A percentile compares a stretch with the other conserved stretches of the same genome.
phyloP scores from a whole-genome alignment of 1,140 invertebrate genomes.

The Penaeus indicus region DNA sequence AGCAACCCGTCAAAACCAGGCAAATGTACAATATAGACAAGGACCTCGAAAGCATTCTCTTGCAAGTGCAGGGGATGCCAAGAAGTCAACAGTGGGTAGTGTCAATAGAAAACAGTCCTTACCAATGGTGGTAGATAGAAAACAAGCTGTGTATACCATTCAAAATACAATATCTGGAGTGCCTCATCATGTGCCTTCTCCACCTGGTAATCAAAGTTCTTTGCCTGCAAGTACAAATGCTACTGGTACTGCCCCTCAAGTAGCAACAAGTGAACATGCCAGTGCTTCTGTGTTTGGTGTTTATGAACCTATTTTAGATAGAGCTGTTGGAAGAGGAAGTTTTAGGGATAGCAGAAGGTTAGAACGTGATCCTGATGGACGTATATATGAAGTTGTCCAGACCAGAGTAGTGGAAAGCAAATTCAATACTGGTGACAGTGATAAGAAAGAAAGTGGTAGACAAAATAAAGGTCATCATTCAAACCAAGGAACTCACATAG shows the following conservation, averaged over 20 bases:
- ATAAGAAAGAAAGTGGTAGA: constrained; percentile 26
- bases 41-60: constrained; percentile 51
- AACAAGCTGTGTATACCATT: constrained; percentile 64
- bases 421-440: constrained; percentile 36
- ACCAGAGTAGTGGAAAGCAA: constrained; percentile 58
- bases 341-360: constrained; percentile 49
- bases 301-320: constrained; percentile 49
- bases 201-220: constrained; percentile 49
- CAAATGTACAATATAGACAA: constrained; percentile 25
- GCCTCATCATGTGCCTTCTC: constrained; percentile 58
- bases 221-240: constrained; percentile 50
- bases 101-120: constrained; percentile 50
- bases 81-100: constrained; percentile 18
- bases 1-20: constrained; percentile 28
- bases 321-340: constrained; percentile 48
- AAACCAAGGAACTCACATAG: constrained; percentile 30
- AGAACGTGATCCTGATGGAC: constrained; percentile 54
- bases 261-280: constrained; percentile 44
- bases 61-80: constrained; percentile 29
- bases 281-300: constrained; percentile 48
- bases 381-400: constrained; percentile 59
- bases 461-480: constrained; percentile 1
- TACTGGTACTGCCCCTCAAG: constrained; percentile 5
- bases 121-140: constrained; percentile 58
- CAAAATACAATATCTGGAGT: constrained; percentile 55